phyloP scores from a whole-genome alignment of 2,113 vertebrate genomes.

The Bos javanicus region DNA sequence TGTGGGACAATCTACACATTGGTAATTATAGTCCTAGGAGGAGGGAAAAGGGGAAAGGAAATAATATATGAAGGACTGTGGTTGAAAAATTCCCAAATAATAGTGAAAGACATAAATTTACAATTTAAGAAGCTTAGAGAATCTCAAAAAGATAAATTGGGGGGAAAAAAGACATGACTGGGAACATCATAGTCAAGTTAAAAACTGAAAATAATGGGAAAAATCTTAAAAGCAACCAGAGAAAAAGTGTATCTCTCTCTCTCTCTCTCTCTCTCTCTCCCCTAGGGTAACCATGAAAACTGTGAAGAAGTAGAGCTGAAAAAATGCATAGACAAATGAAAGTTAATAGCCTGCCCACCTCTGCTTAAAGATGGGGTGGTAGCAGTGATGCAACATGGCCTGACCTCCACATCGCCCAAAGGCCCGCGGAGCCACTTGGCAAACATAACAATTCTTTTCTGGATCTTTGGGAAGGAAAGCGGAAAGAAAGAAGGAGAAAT shows the following conservation, averaged over 20 bases:
- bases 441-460: neutral
- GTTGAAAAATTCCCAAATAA: neutral
- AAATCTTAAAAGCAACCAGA: neutral
- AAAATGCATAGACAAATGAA: neutral
- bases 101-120: neutral
- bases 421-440: neutral
- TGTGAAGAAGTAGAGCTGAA: neutral
- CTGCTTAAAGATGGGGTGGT: neutral
- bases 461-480: neutral
- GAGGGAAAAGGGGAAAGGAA: neutral
- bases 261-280: too few species aligned
- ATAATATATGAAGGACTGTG: neutral
- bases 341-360: neutral
- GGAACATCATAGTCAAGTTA: neutral
- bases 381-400: neutral
- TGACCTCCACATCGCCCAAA: neutral
- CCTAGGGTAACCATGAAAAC: neutral
- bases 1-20: neutral
- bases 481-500: neutral
- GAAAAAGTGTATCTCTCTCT: neutral
- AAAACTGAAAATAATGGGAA: neutral
- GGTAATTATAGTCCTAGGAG: neutral
- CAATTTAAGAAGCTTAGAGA: neutral
- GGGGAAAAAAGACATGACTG: accelerated
- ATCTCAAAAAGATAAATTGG: neutral